Percentiles rank a stretch among this genome's conserved stretches.
phyloP scores from a whole-genome alignment of 2,888 invertebrate genomes.

The Eudasyphora cyanicolor region DNA sequence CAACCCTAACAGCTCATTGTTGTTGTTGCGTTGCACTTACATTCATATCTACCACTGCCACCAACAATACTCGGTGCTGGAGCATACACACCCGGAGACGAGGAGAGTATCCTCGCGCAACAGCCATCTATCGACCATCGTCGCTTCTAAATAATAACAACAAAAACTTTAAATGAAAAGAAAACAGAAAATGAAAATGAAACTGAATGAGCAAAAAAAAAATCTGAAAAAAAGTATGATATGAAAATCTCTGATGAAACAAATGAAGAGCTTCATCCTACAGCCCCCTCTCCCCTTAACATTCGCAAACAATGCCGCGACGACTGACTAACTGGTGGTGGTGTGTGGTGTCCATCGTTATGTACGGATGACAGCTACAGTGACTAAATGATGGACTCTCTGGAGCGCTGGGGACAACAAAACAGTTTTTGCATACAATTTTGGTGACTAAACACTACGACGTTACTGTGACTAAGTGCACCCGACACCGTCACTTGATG shows the following conservation, averaged over 20 bases:
- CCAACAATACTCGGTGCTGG: background rate
- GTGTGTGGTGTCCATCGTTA: slow-evolving; percentile 1
- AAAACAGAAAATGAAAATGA: slow-evolving; percentile 27
- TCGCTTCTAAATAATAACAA: slow-evolving; percentile 12
- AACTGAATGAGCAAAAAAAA: background rate
- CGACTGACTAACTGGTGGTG: background rate
- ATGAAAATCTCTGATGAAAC: slow-evolving; percentile 23
- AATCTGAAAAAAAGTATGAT: slow-evolving; percentile 14
- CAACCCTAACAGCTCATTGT: too few species aligned
- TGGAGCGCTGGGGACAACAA: background rate
- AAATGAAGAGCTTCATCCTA: background rate
- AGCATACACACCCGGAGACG: background rate
- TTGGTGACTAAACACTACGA: background rate
- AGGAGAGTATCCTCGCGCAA: slow-evolving; percentile 4
- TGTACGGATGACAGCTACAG: slow-evolving; percentile 16
- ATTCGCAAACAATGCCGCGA: background rate
- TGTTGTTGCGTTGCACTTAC: slow-evolving; percentile 37
- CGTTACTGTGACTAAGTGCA: too few species aligned
- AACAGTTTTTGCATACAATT: background rate
- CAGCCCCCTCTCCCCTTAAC: background rate
- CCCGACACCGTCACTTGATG: too few species aligned
- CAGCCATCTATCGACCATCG: background rate
- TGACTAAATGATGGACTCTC: slow-evolving; percentile 33
- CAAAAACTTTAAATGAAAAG: slow-evolving; percentile 29
- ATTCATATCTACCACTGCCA: too few species aligned